Evolutionary conservation across 2,797 vertebrate genomes (phyloP).

Genomic region (Saxicola maurus): DNA sequence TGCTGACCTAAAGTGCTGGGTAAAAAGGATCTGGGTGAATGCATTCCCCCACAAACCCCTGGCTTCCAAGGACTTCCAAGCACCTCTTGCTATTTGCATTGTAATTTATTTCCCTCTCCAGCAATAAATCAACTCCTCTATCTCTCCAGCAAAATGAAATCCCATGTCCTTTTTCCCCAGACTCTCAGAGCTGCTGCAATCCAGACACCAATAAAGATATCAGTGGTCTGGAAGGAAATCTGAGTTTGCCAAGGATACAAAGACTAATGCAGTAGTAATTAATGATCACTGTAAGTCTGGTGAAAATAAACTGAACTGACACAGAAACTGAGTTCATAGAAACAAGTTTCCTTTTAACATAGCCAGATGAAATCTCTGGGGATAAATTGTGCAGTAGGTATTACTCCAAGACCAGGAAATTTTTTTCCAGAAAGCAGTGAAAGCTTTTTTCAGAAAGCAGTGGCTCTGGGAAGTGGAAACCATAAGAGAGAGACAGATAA

Average conservation of each 20-base stretch:
- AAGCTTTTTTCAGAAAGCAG: neutral
- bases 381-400: neutral
- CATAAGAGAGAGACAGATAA: neutral
- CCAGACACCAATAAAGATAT: neutral
- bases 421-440: neutral
- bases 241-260: neutral
- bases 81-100: neutral
- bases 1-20: neutral
- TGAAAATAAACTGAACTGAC: neutral
- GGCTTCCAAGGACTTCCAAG: neutral
- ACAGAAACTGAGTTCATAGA: neutral
- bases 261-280: neutral
- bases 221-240: neutral
- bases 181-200: neutral
- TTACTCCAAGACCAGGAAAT: neutral
- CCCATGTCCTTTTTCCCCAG: neutral
- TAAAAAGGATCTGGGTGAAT: neutral
- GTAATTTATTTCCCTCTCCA: neutral
- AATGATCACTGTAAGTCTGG: neutral
- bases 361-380: neutral
- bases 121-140: neutral
- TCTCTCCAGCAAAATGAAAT: conserved; percentile 12
- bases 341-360: neutral
- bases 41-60: neutral
- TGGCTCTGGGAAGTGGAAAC: neutral